Conservation (phyloP, 1,140 invertebrate genomes). For the Paraescarpia echinospica region DNA sequence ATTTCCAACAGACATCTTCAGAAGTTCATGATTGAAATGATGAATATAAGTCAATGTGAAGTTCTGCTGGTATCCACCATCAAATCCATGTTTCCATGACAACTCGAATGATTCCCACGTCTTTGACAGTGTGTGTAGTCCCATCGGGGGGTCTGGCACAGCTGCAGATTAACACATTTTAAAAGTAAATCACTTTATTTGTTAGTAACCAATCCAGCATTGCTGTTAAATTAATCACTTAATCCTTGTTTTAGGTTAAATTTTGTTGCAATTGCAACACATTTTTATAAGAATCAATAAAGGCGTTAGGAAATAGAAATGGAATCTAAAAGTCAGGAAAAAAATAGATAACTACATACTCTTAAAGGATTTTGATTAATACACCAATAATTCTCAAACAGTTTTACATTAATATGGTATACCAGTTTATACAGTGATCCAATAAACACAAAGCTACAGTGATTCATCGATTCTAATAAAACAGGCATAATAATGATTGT, state of each 20-base stretch:
- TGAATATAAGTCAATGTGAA: slow-evolving; percentile 33
- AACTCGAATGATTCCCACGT: slow-evolving; percentile 46
- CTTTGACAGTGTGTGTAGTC: slow-evolving; percentile 27
- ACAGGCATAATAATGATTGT: background rate
- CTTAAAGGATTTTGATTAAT: background rate
- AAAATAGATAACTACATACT: background rate
- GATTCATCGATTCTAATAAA: background rate
- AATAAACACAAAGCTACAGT: background rate
- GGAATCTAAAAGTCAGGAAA: background rate
- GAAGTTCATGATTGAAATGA: background rate
- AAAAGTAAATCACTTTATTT: background rate
- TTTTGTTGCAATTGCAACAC: background rate
- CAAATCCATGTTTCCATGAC: slow-evolving; percentile 41
- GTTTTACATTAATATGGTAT: background rate
- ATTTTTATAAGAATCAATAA: background rate
- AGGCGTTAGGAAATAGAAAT: background rate
- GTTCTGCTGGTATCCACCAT: slow-evolving; percentile 42
- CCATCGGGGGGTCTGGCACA: slow-evolving; percentile 38
- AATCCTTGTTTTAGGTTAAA: background rate
- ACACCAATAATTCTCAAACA: background rate
- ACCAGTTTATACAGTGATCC: background rate
- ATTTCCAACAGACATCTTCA: background rate
- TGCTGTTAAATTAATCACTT: background rate
- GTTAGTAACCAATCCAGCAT: too few relatives aligned
- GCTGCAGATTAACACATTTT: slow-evolving; percentile 28